Percentiles rank a stretch among this genome's conserved stretches.
Evolutionary conservation across 2,113 vertebrate species (phyloP).

Genomic region (Holacanthus passer): DNA sequence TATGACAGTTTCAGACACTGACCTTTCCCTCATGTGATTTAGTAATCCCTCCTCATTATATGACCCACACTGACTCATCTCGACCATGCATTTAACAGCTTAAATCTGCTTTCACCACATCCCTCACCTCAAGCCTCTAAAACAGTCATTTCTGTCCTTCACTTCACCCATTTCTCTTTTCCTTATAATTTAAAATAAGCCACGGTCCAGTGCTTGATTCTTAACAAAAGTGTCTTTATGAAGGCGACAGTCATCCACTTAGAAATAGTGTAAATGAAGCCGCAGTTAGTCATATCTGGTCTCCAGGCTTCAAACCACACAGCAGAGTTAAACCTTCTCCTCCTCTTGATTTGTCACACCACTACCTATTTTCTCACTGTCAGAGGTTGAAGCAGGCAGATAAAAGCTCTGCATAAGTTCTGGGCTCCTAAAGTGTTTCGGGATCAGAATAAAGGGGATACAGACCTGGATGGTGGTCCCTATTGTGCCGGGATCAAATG

Average conservation of each 20-base stretch:
- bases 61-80: slow-evolving; percentile 43
- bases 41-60: slow-evolving; percentile 19
- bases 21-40: neutral
- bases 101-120: neutral
- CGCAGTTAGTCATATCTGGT: slow-evolving; percentile 48
- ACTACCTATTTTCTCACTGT: slow-evolving; percentile 3
- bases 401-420: slow-evolving; percentile 19
- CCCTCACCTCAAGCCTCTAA: neutral
- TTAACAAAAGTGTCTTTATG: slow-evolving; percentile 68
- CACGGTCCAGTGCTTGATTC: slow-evolving; percentile 13
- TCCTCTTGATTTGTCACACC: neutral
- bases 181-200: slow-evolving; percentile 20
- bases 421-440: slow-evolving; percentile 13
- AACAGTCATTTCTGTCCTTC: neutral
- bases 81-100: slow-evolving; percentile 14
- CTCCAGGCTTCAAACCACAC: neutral
- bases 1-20: neutral
- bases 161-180: slow-evolving; percentile 9
- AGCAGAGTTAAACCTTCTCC: neutral
- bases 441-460: slow-evolving; percentile 33
- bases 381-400: slow-evolving; percentile 22
- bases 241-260: slow-evolving; percentile 59
- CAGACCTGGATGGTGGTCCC: slow-evolving; percentile 54
- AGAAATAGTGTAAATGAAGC: slow-evolving; percentile 38
- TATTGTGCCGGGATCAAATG: slow-evolving; percentile 58